Evolutionary conservation across 2,113 vertebrate species (phyloP).

Genomic region (Chamaetylas fuelleborni): DNA sequence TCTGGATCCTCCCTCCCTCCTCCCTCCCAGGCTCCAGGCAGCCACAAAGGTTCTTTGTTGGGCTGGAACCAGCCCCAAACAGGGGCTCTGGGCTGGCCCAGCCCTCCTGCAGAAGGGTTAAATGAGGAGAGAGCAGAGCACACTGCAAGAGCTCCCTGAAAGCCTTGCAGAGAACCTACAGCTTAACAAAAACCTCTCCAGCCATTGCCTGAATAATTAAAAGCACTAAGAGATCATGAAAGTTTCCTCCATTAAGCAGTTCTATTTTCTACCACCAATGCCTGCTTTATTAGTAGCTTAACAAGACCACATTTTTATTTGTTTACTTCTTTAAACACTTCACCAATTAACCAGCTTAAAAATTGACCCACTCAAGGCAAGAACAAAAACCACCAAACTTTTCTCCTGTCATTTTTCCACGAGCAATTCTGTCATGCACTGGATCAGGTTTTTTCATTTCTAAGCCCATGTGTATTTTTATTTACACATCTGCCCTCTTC

Average conservation of each 20-base stretch:
- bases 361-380: neutral
- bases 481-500: neutral
- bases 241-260: neutral
- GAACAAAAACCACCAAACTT: neutral
- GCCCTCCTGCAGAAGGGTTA: neutral
- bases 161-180: neutral
- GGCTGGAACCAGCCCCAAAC: neutral
- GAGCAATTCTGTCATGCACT: neutral
- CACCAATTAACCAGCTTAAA: neutral
- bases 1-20: neutral
- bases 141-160: neutral
- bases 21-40: neutral
- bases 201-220: neutral
- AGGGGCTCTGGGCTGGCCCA: neutral
- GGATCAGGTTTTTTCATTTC: neutral
- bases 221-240: neutral
- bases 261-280: neutral
- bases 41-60: slow-evolving; percentile 12
- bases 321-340: neutral
- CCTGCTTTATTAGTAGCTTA: neutral
- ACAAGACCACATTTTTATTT: neutral
- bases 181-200: neutral
- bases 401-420: neutral
- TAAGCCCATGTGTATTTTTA: neutral
- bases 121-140: neutral